Base-by-base conservation (phyloP, 2,888 invertebrate species). In the Crematogaster levior region DNA sequence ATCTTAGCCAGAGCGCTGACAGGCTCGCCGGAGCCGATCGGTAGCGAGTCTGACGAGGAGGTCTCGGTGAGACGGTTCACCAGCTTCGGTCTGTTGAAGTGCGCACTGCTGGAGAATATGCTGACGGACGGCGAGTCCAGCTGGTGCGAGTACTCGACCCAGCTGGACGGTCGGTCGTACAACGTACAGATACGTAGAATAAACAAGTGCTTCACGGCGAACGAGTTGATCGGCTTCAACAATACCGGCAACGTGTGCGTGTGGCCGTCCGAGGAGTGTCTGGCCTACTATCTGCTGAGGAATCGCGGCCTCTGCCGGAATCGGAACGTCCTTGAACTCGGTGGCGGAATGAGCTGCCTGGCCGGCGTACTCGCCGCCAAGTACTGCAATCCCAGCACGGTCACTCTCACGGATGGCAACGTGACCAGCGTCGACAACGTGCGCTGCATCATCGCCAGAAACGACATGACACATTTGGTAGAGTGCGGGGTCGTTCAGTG, bases 341-440 rank as follows among this genome's bases (percentile, higher is more conserved):
- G 98, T 3, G 98, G 98, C 24, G 98, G 98, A 3, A 98, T 98
- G 97, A 97, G 97, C 27, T 97, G 97, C 89, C 95, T 98, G 43
- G 97, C 97, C 9, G 98, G 97, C 1, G 94, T 98, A 18, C 96
- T 97, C 92, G 95, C 96, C 70, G 96, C 97, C 81, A 96, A 97
- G 91, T 96, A 96, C 90, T 96, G 96, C 80, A 95, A 95, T 68
- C 96, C 97, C 0, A 95, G 95, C 86, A 95, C 95, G 34, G 96
- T 98, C 5, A 95, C 96, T 85, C 95, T 98, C 48, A 97, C 97
- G 18, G 98, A 98, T 93, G 98, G 98, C 48, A 98, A 98, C 94
- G 96, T 96, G 90, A 95, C 96, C 58, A 97, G 97, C 81, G 96
- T 97, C 61, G 96, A 97, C 92, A 98, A 97, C 94, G 96, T 97